Evolutionary conservation across 2,113 vertebrate genomes (phyloP), one percentile per base, ranked within the genome.

Genomic region (Ciconia maguari): DNA sequence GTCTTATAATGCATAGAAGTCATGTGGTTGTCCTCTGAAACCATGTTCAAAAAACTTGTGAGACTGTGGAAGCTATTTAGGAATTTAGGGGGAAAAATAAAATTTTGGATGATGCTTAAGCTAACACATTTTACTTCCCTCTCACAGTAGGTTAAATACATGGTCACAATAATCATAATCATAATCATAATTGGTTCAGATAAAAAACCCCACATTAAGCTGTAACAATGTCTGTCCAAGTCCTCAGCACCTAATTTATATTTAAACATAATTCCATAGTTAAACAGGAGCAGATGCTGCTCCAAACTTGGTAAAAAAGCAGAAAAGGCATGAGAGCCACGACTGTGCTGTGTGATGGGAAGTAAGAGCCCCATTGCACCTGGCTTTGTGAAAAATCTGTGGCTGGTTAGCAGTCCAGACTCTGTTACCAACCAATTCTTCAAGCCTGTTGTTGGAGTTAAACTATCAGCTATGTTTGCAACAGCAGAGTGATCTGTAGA

Each of bases 191-290:
- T 16, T 36, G 8, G 6, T 41, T 38, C 10, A 69, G 16, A 30
- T n/a, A 22, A 74, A 89, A 54, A 16, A 0, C 0, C 1, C 5
- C 29, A 55, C 9, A 18, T 7, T 36, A n/a, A 58, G 3, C 1
- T 55, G 17, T 60, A 71, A 30, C 20, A 64, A 16, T 64, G 7
- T 46, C 32, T 55, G 4, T 76, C 48, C 25, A 38, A 62, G 32
- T 57, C 32, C 16, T 85, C n/a, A 41, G 34, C 1, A 2, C 7
- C 6, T 77, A 46, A 20, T 71, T 85, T 46, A 27, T 58, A 42
- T 34, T 75, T 86, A 13, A 52, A 48, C 25, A 20, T 15, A 71
- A 58, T 48, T 70, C 20, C 5, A 11, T 70, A 65, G 7, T 7
- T 52, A 48, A 46, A 20, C 9, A 76, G 18, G 16, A 64, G 20